Evolutionary conservation across 2,113 vertebrate species (phyloP), one percentile per base, ranked within the genome.

Genomic region (Lates calcarifer): DNA sequence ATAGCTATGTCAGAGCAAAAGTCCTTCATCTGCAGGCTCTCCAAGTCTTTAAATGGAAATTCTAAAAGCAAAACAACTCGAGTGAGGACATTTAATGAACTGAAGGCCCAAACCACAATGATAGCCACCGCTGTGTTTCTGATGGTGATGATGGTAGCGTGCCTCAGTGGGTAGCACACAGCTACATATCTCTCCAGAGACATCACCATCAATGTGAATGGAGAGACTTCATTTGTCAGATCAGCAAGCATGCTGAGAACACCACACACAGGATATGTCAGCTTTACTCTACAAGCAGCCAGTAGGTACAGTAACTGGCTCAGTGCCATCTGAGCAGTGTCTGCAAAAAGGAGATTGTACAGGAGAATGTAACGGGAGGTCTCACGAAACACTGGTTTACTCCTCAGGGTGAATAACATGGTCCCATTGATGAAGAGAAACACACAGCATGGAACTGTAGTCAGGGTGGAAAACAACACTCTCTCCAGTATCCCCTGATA

Each of bases 171-270:
- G 57, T 74, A 84, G 31, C 93, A 92, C 57, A 94, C 91, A 13
- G 94, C 93, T 28, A 92, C 87, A n/a, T 78, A 94, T 4, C 91
- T 79, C 87, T 94, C 94, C 66, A 94, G 20, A 43, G 89, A 93
- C 93, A 94, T 94, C 65, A 91, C n/a, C 26, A 88, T 77, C 76
- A 94, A 74, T 2, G 77, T 93, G 2, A 94, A 79, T 37, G 93
- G 93, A 11, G 92, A 90, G 7, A 86, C 56, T 0, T 22, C 24
- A 9, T 3, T 49, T 0, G 81, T 77, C 6, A 84, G 49, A 1
- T 2, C 4, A 1, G 67, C 0, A 0, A 88, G 6, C 62, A 89
- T 20, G 3, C 1, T 12, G 3, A 91, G 68, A 14, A 73, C 0
- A 1, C 51, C 56, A 64, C 93, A 94, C 1, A 81, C 29, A 20